Conservation (phyloP, 2,113 vertebrate genomes). For the Sylvietta virens region DNA sequence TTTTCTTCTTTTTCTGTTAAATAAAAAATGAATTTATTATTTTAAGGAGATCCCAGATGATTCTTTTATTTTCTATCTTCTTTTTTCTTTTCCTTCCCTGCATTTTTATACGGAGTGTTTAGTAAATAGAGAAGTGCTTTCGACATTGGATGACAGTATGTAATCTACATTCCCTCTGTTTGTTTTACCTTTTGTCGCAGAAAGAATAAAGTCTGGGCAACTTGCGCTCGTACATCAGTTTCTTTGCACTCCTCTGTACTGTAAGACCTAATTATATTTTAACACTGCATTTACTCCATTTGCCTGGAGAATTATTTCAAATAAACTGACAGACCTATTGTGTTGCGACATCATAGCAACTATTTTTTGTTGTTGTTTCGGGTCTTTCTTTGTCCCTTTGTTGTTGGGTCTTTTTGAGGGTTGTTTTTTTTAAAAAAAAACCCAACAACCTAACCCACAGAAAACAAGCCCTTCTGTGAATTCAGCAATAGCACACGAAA, state of each 20-base stretch:
- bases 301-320: conserved; percentile 71
- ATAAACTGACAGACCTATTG: conserved; percentile 71
- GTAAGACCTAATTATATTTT: conserved; percentile 77
- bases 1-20: not conserved
- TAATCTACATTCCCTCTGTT: conserved; percentile 49
- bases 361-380: not conserved
- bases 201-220: conserved; percentile 61
- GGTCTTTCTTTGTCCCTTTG: not conserved
- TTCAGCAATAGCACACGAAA: conserved; percentile 69
- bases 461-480: conserved; percentile 73
- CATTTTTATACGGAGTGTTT: conserved; percentile 28
- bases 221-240: conserved; percentile 53
- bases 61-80: not conserved
- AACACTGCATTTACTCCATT: conserved; percentile 67
- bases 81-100: not conserved
- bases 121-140: conserved; percentile 45
- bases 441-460: not conserved
- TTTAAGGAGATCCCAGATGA: conserved; percentile 45
- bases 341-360: conserved; percentile 60
- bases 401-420: not conserved
- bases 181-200: conserved; percentile 65
- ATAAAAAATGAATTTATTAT: conserved; percentile 52
- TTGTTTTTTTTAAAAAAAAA: not conserved
- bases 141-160: conserved; percentile 24
- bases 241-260: conserved; percentile 49